Evolutionary conservation across 2,888 invertebrate genomes (phyloP).

Genomic region (Odontomyia ornata): DNA sequence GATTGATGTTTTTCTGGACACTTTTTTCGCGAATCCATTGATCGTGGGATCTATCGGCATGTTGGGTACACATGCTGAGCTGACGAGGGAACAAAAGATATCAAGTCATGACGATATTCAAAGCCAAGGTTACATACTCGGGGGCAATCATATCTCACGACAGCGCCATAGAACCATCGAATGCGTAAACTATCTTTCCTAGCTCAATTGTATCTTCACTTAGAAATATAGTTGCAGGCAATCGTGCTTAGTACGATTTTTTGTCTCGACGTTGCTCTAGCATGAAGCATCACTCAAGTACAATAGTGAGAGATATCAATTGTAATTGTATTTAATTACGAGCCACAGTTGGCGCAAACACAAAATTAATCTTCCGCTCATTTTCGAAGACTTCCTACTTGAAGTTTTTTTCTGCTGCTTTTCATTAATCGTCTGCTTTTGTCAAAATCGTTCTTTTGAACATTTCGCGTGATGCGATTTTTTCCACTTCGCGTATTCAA

Average conservation of each 20-base stretch:
- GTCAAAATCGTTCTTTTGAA: not conserved
- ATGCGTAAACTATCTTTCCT: not conserved
- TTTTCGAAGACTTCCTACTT: not conserved
- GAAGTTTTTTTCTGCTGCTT: not conserved
- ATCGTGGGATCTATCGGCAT: no score
- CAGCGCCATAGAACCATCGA: no score
- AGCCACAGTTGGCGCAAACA: not conserved
- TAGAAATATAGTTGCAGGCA: not conserved
- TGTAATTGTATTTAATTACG: not conserved
- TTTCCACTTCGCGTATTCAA: no score
- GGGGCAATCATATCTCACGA: no score
- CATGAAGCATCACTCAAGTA: not conserved
- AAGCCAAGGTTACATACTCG: constrained; percentile 6
- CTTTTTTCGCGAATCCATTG: constrained; percentile 7
- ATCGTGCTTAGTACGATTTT: not conserved
- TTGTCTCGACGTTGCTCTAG: not conserved
- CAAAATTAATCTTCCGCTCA: not conserved
- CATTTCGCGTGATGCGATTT: no score
- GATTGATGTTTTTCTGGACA: constrained; percentile 9
- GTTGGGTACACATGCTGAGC: not conserved
- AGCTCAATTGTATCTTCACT: not conserved
- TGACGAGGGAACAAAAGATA: not conserved
- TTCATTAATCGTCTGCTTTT: not conserved
- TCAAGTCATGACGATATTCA: constrained; percentile 8
- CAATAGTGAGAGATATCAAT: not conserved